These are phyloP conservation scores for Chionis minor DNA, from an alignment of 2,113 vertebrate genomes.

Conservation along the genomic window DNA sequence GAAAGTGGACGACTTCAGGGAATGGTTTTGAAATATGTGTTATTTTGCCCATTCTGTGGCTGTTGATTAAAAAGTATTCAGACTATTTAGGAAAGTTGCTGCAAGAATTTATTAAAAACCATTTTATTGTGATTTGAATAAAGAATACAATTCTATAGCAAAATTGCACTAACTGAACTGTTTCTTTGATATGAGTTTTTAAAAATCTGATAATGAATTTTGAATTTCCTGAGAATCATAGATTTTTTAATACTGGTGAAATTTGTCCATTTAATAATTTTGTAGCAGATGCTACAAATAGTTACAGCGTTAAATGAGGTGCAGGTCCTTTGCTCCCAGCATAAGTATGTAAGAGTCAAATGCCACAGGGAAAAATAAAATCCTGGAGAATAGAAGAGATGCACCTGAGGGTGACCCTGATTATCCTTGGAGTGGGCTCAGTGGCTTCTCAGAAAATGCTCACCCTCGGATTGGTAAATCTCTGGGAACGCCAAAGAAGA, in stretches of 20 bases:
- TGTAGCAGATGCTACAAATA: neutral
- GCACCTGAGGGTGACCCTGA: neutral
- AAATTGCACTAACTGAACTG: neutral
- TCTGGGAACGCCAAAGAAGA: neutral
- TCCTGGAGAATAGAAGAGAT: neutral
- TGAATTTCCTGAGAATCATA: neutral
- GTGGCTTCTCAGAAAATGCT: neutral
- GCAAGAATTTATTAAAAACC: neutral
- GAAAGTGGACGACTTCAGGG: neutral
- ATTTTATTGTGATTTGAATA: neutral
- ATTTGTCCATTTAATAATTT: neutral
- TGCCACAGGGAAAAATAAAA: neutral
- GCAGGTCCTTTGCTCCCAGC: neutral
- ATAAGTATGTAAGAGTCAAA: neutral
- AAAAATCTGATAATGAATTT: neutral
- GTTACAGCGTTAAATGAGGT: neutral
- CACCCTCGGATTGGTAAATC: neutral
- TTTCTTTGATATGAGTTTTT: neutral
- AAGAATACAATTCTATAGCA: neutral
- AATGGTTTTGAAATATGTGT: neutral
- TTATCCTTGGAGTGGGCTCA: neutral
- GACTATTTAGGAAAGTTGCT: neutral
- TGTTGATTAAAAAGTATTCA: neutral
- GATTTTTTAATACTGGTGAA: neutral
- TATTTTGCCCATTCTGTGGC: neutral